Percentiles rank a stretch among this genome's conserved stretches.
These are phyloP conservation scores for Etheostoma nigrum DNA, from an alignment of 2,797 vertebrate genomes.

Conservation along the genomic window DNA sequence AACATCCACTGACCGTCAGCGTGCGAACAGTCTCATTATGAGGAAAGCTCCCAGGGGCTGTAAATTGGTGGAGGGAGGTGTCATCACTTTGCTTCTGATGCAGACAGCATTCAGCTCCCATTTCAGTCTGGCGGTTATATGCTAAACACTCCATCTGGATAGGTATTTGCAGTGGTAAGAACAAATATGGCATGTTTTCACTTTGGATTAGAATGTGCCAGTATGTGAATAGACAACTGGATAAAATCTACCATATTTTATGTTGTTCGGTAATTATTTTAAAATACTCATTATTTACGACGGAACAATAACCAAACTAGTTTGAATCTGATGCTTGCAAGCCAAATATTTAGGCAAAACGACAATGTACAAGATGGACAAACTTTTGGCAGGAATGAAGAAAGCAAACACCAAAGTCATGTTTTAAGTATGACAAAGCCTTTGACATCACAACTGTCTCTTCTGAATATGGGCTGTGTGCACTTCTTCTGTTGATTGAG, in stretches of 20 bases:
- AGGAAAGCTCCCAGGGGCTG: constrained; percentile 25
- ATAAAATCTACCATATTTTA: neutral
- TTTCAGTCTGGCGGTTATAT: constrained; percentile 16
- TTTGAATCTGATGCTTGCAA: neutral
- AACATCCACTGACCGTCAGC: constrained; percentile 61
- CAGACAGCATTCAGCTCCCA: constrained; percentile 35
- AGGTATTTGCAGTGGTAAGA: neutral
- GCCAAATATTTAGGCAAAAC: neutral
- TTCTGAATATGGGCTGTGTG: too few species aligned
- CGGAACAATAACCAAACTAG: neutral
- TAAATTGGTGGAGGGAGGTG: constrained; percentile 42
- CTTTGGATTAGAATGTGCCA: neutral
- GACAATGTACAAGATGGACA: neutral
- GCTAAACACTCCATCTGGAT: constrained; percentile 25
- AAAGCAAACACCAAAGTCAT: neutral
- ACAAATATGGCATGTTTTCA: neutral
- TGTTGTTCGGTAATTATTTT: neutral
- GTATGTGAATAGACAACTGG: neutral
- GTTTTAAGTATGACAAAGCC: neutral
- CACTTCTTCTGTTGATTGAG: too few species aligned
- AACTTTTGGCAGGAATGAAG: neutral
- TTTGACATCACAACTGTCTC: too few species aligned
- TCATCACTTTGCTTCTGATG: constrained; percentile 28
- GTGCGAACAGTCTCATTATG: constrained; percentile 69
- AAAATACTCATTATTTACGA: neutral